These are phyloP conservation scores for Nymphalis io DNA, from an alignment of 1,140 invertebrate species.

Conservation along the genomic window DNA sequence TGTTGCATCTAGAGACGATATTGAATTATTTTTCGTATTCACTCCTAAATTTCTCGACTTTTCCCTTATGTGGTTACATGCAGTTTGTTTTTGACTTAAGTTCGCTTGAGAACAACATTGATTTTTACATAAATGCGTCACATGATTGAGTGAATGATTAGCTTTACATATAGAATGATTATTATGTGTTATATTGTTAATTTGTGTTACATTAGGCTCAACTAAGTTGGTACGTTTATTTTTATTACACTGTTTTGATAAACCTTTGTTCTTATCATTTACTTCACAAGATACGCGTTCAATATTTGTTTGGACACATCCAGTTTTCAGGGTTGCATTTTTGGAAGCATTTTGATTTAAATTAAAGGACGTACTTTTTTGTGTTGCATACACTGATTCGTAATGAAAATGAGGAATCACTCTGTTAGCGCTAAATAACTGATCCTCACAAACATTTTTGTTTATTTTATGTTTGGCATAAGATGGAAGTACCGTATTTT, in stretches of 20 bases:
- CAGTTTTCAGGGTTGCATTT: background rate
- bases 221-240: background rate
- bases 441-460: background rate
- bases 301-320: background rate
- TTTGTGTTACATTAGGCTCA: background rate
- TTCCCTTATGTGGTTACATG: background rate
- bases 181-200: background rate
- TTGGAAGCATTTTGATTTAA: background rate
- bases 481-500: background rate
- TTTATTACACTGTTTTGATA: background rate
- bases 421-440: background rate
- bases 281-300: background rate
- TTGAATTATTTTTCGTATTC: no score
- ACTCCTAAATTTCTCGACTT: background rate
- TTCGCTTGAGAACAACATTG: background rate
- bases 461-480: background rate
- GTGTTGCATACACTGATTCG: background rate
- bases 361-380: background rate
- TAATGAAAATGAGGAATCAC: conserved; percentile 16
- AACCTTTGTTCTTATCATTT: background rate
- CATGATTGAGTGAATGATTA: background rate
- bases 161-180: background rate
- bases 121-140: background rate
- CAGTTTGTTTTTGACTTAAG: background rate
- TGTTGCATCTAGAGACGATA: background rate